These are phyloP conservation scores for Phoenoteleia sp. DNA, from an alignment of 2,888 invertebrate species.

Conservation along the genomic window DNA sequence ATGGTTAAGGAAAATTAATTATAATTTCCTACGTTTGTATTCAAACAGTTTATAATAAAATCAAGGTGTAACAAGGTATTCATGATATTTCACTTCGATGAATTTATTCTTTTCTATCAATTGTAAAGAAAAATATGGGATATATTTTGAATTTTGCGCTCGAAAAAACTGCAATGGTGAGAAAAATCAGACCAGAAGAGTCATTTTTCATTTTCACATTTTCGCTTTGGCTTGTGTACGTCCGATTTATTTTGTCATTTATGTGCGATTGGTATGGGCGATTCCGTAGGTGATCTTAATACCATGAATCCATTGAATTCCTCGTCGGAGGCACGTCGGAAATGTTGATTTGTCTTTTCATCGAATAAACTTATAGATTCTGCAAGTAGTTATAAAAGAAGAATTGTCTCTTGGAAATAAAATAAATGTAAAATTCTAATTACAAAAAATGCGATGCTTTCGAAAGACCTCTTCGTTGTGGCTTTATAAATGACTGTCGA, in stretches of 20 bases:
- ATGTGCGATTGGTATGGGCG: constrained; percentile 4
- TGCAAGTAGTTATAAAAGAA: constrained; percentile 19
- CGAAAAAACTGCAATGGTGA: too few species aligned
- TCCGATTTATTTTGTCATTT: constrained; percentile 23
- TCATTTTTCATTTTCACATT: too few species aligned
- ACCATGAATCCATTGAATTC: constrained; percentile 41
- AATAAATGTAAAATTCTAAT: not conserved
- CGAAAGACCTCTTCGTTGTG: not conserved
- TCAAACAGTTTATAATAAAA: too few species aligned
- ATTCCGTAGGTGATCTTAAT: constrained; percentile 38
- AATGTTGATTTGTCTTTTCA: constrained; percentile 50
- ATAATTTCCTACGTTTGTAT: too few species aligned
- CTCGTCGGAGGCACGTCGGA: constrained; percentile 37
- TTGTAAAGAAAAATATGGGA: too few species aligned
- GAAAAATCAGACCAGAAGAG: too few species aligned
- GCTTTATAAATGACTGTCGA: constrained; percentile 10
- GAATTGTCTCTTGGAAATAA: constrained; percentile 11
- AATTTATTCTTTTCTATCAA: too few species aligned
- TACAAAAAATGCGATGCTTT: not conserved
- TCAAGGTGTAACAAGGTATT: too few species aligned
- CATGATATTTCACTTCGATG: too few species aligned
- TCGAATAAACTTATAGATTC: constrained; percentile 39
- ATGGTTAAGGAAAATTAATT: too few species aligned
- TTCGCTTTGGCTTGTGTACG: not conserved
- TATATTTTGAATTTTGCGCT: too few species aligned